Percentiles rank a stretch among this genome's conserved stretches.
Conservation (phyloP, 35 echinoderm and acorn worm genomes). For the Apostichopus japonicus region DNA sequence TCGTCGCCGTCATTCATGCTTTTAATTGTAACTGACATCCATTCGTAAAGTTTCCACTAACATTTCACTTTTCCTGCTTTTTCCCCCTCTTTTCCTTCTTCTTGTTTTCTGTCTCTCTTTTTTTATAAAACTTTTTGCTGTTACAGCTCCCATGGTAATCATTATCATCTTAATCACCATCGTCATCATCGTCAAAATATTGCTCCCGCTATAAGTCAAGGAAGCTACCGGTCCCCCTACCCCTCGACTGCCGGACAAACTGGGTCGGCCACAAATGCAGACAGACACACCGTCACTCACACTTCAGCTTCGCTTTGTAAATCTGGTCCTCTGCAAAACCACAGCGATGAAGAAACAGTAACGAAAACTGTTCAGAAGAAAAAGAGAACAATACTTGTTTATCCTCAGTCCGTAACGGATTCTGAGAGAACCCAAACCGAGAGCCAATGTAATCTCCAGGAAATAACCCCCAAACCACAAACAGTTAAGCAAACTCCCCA, state of each 20-base stretch:
- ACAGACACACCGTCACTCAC: conserved; percentile 1
- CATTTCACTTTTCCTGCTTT: conserved; percentile 36
- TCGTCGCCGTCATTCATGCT: too few species aligned
- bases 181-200: conserved; percentile 6
- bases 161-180: conserved; percentile 46
- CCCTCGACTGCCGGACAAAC: neutral
- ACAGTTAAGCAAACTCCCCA: neutral
- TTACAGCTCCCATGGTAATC: conserved; percentile 45
- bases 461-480: neutral
- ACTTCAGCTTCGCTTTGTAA: neutral
- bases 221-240: conserved; percentile 2
- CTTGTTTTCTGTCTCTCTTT: neutral
- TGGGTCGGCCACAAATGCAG: conserved; percentile 17
- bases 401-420: neutral
- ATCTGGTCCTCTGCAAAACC: neutral
- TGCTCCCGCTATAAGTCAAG: neutral
- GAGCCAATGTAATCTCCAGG: neutral
- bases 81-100: conserved; percentile 16
- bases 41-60: conserved; percentile 27
- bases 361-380: conserved; percentile 8
- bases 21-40: conserved; percentile 4
- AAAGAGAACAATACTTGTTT: conserved; percentile 35
- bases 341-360: conserved; percentile 11
- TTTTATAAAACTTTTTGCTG: conserved; percentile 33
- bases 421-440: neutral